Evolutionary conservation across 2,888 invertebrate genomes (phyloP).

Genomic region (Aleiodes alternator): DNA sequence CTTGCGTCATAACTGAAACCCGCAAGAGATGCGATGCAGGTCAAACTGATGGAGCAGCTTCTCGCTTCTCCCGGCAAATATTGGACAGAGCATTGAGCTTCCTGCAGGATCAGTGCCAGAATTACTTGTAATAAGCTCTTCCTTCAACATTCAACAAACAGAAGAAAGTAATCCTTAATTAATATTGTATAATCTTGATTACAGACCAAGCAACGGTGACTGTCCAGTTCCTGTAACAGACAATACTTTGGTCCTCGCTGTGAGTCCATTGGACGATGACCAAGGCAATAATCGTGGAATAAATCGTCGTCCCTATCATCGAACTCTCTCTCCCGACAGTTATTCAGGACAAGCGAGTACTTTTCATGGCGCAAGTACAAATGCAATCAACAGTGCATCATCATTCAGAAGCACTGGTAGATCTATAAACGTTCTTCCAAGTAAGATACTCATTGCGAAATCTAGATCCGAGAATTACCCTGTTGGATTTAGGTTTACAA

Average conservation of each 20-base stretch:
- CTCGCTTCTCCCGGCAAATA: slow-evolving; percentile 77
- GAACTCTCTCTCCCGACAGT: slow-evolving; percentile 59
- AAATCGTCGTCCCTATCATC: slow-evolving; percentile 59
- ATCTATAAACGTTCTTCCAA: slow-evolving; percentile 59
- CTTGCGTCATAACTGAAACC: slow-evolving; percentile 78
- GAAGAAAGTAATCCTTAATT: too few relatives aligned
- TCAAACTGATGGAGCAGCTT: slow-evolving; percentile 75
- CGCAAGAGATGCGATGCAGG: slow-evolving; percentile 77
- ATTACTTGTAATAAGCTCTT: slow-evolving; percentile 77
- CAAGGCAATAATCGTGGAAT: slow-evolving; percentile 51
- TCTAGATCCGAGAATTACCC: background rate
- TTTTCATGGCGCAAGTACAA: slow-evolving; percentile 60
- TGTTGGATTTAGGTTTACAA: slow-evolving; percentile 16
- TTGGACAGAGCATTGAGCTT: slow-evolving; percentile 80
- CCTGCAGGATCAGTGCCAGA: slow-evolving; percentile 79
- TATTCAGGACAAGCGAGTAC: slow-evolving; percentile 63
- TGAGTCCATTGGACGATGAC: slow-evolving; percentile 59
- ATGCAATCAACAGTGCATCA: slow-evolving; percentile 57
- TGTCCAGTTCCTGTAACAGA: slow-evolving; percentile 69
- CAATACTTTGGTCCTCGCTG: slow-evolving; percentile 56
- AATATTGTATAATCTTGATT: slow-evolving; percentile 34
- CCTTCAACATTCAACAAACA: too few relatives aligned
- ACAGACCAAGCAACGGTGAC: slow-evolving; percentile 77
- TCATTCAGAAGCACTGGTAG: slow-evolving; percentile 62
- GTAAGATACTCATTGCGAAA: slow-evolving; percentile 50